phyloP scores from a whole-genome alignment of 1,140 invertebrate species.

The Reticulitermes speratus region DNA sequence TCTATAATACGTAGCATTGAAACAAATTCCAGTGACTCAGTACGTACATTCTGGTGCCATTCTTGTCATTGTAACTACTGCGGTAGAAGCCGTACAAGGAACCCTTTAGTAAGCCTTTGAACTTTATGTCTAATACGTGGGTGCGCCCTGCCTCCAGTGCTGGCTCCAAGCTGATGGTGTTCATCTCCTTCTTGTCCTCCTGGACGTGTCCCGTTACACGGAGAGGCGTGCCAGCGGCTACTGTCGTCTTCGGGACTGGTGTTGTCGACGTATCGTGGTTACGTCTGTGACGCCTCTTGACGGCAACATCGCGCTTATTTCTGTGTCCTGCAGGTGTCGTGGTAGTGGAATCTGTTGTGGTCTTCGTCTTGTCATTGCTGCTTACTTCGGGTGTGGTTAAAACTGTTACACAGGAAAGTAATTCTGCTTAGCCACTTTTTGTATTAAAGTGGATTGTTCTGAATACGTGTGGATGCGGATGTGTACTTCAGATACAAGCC shows the following conservation, averaged over 20 bases:
- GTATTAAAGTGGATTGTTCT: too few species aligned
- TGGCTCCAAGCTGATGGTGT: background rate
- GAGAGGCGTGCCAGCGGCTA: background rate
- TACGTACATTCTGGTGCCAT: slow-evolving; percentile 1
- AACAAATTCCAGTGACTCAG: too few species aligned
- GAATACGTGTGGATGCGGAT: too few species aligned
- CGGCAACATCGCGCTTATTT: background rate
- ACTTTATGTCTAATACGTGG: slow-evolving; percentile 13
- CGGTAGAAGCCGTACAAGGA: slow-evolving; percentile 52
- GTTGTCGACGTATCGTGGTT: too few species aligned
- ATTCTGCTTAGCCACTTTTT: too few species aligned
- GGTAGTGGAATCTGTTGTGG: background rate
- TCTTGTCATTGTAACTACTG: slow-evolving; percentile 48
- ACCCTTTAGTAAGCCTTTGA: background rate
- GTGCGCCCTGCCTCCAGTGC: background rate
- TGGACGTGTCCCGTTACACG: background rate
- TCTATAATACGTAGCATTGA: too few species aligned
- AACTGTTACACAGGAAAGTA: too few species aligned
- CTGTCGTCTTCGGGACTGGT: too few species aligned
- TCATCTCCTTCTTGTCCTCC: background rate
- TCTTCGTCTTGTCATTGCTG: background rate
- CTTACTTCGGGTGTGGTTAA: too few species aligned
- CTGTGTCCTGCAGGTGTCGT: background rate
- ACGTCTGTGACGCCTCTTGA: background rate
- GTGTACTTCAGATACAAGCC: too few species aligned